phyloP scores from a whole-genome alignment of 2,888 invertebrate species.

The Conomelus anceps region DNA sequence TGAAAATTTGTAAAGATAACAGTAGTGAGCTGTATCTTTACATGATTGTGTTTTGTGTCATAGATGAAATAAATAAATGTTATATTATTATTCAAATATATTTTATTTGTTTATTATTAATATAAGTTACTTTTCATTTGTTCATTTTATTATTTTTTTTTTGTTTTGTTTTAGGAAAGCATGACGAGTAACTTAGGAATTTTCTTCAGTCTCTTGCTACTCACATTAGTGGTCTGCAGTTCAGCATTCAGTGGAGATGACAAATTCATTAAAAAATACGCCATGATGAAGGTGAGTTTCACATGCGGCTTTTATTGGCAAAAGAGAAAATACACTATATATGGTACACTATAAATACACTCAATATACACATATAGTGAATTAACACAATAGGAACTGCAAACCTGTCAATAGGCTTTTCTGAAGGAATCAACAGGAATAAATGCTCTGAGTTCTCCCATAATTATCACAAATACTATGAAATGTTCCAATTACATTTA shows the following conservation, averaged over 20 bases:
- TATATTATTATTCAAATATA: too few species aligned
- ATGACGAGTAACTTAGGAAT: background rate
- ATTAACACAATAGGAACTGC: too few species aligned
- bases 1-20: too few species aligned
- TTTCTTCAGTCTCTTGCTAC: background rate
- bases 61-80: too few species aligned
- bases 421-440: too few species aligned
- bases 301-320: background rate
- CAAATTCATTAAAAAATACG: constrained; percentile 62
- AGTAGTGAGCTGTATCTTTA: too few species aligned
- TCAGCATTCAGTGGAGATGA: constrained; percentile 53
- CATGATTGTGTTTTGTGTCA: too few species aligned
- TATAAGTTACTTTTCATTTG: too few species aligned
- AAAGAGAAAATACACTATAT: background rate
- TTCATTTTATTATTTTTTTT: background rate
- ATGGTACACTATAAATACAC: background rate
- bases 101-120: too few species aligned
- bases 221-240: constrained; percentile 31
- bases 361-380: background rate
- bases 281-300: constrained; percentile 61
- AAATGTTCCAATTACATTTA: too few species aligned
- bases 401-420: background rate
- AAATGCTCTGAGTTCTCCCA: too few species aligned
- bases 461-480: too few species aligned
- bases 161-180: background rate